Conservation (phyloP, 2,113 vertebrate genomes). For the Reinhardtius hippoglossoides region DNA sequence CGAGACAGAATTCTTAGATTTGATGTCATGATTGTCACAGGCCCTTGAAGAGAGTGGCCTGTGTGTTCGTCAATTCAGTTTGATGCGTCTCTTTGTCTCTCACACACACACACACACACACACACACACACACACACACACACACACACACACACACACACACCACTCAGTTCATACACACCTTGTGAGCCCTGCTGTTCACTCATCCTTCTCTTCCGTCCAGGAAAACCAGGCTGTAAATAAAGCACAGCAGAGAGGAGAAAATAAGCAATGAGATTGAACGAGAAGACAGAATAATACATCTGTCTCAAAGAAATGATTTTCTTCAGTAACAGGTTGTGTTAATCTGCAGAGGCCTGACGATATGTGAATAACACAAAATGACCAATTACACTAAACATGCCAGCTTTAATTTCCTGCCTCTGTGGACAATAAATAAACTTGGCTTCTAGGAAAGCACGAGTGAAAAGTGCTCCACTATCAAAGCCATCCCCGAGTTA, state of each 20-base stretch:
- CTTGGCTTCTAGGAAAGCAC: conserved; percentile 58
- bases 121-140: not conserved
- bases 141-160: conserved; percentile 1
- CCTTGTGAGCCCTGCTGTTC: conserved; percentile 52
- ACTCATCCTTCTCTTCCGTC: conserved; percentile 51
- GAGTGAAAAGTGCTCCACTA: conserved; percentile 69
- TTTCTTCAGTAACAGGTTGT: conserved; percentile 65
- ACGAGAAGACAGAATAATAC: conserved; percentile 35
- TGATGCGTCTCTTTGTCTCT: conserved; percentile 52
- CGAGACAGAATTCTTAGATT: conserved; percentile 43
- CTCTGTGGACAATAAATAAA: conserved; percentile 78
- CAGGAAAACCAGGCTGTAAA: conserved; percentile 49
- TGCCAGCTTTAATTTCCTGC: conserved; percentile 78
- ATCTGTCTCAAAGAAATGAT: conserved; percentile 52
- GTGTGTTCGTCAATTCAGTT: conserved; percentile 72
- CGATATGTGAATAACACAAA: conserved; percentile 72
- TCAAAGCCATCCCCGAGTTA: conserved; percentile 75
- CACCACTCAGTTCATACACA: conserved; percentile 21
- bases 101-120: not conserved
- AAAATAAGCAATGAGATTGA: conserved; percentile 8
- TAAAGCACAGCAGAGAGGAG: conserved; percentile 16
- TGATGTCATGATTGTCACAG: conserved; percentile 71
- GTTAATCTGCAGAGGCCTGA: conserved; percentile 56
- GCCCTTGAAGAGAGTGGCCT: conserved; percentile 62
- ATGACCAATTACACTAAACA: conserved; percentile 79